Percentiles rank a stretch among this genome's conserved stretches.
Evolutionary conservation across 2,113 vertebrate genomes (phyloP).

Genomic region (Peromyscus maniculatus): DNA sequence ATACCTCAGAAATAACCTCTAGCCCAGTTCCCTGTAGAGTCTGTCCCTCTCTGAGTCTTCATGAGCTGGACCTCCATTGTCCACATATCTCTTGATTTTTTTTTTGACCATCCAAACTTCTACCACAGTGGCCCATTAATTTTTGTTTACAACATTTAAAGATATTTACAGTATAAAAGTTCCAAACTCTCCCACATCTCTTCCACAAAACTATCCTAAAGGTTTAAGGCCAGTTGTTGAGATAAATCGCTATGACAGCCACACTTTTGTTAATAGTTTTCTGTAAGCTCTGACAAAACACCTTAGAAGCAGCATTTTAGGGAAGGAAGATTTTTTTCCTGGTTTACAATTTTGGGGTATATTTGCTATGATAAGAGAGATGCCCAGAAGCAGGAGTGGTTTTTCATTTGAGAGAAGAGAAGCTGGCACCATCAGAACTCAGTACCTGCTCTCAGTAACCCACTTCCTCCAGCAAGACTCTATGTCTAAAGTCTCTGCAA

Average conservation of each 20-base stretch:
- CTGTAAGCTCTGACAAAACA: background rate
- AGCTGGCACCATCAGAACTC: background rate
- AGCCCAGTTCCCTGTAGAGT: background rate
- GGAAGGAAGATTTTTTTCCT: background rate
- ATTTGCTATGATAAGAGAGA: background rate
- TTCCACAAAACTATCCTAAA: background rate
- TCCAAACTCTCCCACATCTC: too few species aligned
- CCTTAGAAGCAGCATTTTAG: background rate
- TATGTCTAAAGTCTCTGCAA: background rate
- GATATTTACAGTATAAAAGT: background rate
- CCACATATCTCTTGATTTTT: background rate
- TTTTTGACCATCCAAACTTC: background rate
- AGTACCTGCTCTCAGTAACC: background rate
- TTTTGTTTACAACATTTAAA: background rate
- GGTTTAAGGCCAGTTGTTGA: background rate
- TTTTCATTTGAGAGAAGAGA: background rate
- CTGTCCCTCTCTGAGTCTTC: background rate
- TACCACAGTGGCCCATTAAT: background rate
- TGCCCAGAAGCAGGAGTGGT: fast-evolving
- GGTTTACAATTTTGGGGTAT: too few species aligned
- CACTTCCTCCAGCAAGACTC: background rate
- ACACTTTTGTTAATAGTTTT: too few species aligned
- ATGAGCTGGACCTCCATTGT: background rate
- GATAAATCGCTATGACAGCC: background rate
- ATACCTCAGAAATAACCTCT: background rate